These are phyloP conservation scores for Eospalax fontanierii DNA, from an alignment of 2,797 vertebrate species.

Conservation along the genomic window DNA sequence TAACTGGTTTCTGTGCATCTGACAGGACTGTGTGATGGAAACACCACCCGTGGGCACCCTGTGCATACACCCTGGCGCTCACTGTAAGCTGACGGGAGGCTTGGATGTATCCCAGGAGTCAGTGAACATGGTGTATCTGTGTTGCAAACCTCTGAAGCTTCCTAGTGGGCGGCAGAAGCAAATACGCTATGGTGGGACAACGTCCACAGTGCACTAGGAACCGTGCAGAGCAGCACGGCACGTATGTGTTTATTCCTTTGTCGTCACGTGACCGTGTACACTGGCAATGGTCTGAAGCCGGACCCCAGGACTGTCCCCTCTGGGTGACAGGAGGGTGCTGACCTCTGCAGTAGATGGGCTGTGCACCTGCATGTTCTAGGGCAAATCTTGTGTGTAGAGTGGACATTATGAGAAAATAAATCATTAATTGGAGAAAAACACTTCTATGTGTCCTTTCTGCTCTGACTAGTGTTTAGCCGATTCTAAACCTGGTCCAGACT, in stretches of 20 bases:
- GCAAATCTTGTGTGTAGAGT: fast-evolving
- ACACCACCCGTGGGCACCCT: not conserved
- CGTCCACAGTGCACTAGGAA: fast-evolving
- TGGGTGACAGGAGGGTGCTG: too few relatives aligned
- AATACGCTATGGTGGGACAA: fast-evolving
- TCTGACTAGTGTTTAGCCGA: not conserved
- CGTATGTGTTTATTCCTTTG: not conserved
- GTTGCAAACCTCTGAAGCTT: not conserved
- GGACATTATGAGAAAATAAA: not conserved
- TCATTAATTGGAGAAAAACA: not conserved
- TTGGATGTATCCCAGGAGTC: not conserved
- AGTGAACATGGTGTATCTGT: too few relatives aligned
- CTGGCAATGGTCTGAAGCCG: too few relatives aligned
- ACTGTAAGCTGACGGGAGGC: not conserved
- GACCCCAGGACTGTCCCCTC: not conserved
- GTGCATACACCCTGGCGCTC: not conserved
- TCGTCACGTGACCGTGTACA: not conserved
- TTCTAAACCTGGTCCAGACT: not conserved
- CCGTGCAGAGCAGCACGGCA: fast-evolving
- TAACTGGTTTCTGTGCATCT: not conserved
- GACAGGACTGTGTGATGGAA: not conserved
- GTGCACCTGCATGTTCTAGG: fast-evolving
- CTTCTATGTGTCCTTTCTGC: not conserved
- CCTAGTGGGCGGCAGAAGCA: fast-evolving
- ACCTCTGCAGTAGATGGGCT: not conserved